These are phyloP conservation scores for Apeira syringaria DNA, from an alignment of 2,888 invertebrate species.

Conservation along the genomic window DNA sequence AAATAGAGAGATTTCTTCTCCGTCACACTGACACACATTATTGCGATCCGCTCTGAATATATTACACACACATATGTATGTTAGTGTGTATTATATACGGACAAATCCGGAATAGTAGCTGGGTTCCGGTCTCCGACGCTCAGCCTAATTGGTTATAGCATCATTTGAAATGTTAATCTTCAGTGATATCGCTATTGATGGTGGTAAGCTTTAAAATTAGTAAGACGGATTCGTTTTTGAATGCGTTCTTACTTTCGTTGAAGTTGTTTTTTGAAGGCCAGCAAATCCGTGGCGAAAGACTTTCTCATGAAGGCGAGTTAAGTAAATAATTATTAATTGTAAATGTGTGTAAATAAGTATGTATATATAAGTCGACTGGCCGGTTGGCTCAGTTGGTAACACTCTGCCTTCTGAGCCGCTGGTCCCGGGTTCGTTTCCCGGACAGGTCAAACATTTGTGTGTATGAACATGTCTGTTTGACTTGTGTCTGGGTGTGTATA, in stretches of 20 bases:
- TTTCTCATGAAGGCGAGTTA: not conserved
- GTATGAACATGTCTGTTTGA: no score
- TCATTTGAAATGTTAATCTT: conserved; percentile 24
- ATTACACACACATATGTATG: conserved; percentile 17
- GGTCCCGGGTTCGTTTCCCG: no score
- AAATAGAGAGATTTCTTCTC: conserved; percentile 6
- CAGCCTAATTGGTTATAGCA: conserved; percentile 22
- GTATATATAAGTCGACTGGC: no score
- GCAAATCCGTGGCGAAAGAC: not conserved
- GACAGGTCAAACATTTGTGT: no score
- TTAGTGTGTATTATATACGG: conserved; percentile 14
- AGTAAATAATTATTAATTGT: no score
- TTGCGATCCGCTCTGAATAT: conserved; percentile 55
- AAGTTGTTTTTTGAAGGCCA: not conserved
- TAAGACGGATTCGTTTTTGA: conserved; percentile 4
- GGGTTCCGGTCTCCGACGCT: conserved; percentile 25
- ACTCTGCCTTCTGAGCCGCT: no score
- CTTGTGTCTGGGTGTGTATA: no score
- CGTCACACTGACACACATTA: conserved; percentile 35
- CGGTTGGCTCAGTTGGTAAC: no score
- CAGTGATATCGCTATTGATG: conserved; percentile 13
- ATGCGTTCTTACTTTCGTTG: not conserved
- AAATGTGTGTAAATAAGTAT: no score
- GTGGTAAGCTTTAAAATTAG: conserved; percentile 19
- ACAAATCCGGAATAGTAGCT: conserved; percentile 25